Conservation (phyloP, 2,797 vertebrate genomes). For the Sternotherus odoratus region DNA sequence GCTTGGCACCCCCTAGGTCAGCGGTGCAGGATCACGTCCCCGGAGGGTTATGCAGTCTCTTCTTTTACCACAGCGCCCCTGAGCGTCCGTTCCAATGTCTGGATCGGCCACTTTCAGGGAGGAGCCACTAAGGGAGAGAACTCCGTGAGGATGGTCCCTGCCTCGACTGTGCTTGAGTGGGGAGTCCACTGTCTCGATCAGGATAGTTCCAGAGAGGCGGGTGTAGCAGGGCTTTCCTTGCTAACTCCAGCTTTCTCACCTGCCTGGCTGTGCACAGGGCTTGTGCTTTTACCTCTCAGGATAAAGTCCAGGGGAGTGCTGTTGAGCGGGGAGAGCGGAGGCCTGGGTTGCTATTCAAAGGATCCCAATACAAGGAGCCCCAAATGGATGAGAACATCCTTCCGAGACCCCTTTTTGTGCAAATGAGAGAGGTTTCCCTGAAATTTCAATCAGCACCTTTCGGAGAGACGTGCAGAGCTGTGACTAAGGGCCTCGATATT, state of each 20-base stretch:
- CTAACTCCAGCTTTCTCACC: neutral
- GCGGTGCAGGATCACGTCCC: neutral
- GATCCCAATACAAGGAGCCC: neutral
- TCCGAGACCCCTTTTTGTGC: neutral
- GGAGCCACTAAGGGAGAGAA: neutral
- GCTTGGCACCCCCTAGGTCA: neutral
- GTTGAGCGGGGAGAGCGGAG: neutral
- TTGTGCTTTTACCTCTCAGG: neutral
- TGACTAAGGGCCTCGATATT: neutral
- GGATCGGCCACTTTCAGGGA: neutral
- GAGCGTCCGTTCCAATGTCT: neutral
- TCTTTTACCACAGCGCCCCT: neutral
- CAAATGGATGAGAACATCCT: neutral
- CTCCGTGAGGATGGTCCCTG: neutral
- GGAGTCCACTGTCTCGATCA: no score
- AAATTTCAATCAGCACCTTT: conserved; percentile 31
- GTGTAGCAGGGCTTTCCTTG: neutral
- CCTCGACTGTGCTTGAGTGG: neutral
- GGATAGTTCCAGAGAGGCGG: neutral
- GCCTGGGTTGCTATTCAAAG: neutral
- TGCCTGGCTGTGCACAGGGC: rapidly evolving
- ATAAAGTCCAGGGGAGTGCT: neutral
- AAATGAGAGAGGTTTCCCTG: neutral
- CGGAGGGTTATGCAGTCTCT: neutral
- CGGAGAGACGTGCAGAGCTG: neutral